A percentile compares a stretch with the other conserved stretches of the same genome.
Evolutionary conservation across 2,113 vertebrate genomes (phyloP).

Genomic region (Todiramphus chloris): DNA sequence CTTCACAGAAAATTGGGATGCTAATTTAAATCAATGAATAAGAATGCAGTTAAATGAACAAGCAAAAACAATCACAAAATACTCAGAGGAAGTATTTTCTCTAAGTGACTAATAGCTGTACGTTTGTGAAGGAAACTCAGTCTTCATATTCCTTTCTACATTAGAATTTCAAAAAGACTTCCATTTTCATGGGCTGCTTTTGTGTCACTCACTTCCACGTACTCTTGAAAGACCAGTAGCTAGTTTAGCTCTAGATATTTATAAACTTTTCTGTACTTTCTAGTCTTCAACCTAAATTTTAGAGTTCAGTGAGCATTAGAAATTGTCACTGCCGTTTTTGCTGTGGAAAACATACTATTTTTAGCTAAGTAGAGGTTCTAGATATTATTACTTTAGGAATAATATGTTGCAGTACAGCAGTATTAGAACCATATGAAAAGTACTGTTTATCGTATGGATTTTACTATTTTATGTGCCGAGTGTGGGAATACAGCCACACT

Average conservation of each 20-base stretch:
- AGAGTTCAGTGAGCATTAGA: not conserved
- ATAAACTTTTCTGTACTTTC: not conserved
- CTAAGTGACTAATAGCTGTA: not conserved
- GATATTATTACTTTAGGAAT: not conserved
- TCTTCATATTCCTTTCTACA: not conserved
- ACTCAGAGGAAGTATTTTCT: not conserved
- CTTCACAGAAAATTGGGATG: not conserved
- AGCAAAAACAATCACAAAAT: not conserved
- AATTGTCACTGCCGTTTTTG: not conserved
- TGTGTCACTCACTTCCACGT: not conserved
- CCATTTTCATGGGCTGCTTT: not conserved
- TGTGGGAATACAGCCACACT: not conserved
- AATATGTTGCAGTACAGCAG: not conserved
- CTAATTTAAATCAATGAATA: not conserved
- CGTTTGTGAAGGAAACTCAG: not conserved
- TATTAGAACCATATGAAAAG: conserved; percentile 7
- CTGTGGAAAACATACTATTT: not conserved
- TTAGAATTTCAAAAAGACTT: not conserved
- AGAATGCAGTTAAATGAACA: not conserved
- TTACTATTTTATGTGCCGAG: not conserved
- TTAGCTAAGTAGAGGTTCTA: conserved; percentile 8
- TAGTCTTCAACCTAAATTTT: not conserved
- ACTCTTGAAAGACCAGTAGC: not conserved
- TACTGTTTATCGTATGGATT: not conserved
- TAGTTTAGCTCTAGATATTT: not conserved